Percentiles rank a stretch among this genome's conserved stretches.
phyloP scores from a whole-genome alignment of 1,140 invertebrate genomes.

The Cyclargus thomasi region DNA sequence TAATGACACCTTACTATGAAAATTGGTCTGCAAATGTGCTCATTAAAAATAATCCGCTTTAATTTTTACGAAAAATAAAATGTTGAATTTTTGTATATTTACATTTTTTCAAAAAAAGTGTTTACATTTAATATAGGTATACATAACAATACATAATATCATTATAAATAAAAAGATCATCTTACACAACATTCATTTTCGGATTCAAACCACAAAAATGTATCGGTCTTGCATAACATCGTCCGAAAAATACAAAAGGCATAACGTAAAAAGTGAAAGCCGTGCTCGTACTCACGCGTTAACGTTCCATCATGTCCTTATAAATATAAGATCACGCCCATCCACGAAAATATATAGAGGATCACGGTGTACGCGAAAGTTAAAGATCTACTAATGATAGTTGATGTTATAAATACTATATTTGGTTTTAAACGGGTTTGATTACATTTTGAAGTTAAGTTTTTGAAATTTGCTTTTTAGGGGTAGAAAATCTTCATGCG shows the following conservation, averaged over 20 bases:
- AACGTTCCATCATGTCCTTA: slow-evolving; percentile 31
- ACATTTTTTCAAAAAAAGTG: too few relatives aligned
- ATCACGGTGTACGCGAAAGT: not conserved
- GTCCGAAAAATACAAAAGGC: slow-evolving; percentile 66
- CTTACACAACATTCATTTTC: not conserved
- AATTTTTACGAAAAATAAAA: too few relatives aligned
- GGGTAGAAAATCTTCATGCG: too few relatives aligned
- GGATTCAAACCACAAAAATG: slow-evolving; percentile 24
- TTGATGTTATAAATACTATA: too few relatives aligned
- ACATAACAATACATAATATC: too few relatives aligned
- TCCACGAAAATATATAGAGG: slow-evolving; percentile 7
- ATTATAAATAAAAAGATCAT: not conserved
- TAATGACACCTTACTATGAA: not conserved
- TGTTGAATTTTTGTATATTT: too few relatives aligned
- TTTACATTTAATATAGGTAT: too few relatives aligned
- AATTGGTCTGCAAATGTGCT: not conserved
- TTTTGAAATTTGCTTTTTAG: too few relatives aligned
- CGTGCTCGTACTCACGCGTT: slow-evolving; percentile 32
- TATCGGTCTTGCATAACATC: slow-evolving; percentile 40
- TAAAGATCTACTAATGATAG: too few relatives aligned
- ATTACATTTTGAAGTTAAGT: too few relatives aligned
- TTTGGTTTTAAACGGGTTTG: too few relatives aligned
- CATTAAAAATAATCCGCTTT: too few relatives aligned
- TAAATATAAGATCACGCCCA: slow-evolving; percentile 17
- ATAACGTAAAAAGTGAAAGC: slow-evolving; percentile 68